Evolutionary conservation across 2,797 vertebrate species (phyloP).

Genomic region (Diplodus sargus): DNA sequence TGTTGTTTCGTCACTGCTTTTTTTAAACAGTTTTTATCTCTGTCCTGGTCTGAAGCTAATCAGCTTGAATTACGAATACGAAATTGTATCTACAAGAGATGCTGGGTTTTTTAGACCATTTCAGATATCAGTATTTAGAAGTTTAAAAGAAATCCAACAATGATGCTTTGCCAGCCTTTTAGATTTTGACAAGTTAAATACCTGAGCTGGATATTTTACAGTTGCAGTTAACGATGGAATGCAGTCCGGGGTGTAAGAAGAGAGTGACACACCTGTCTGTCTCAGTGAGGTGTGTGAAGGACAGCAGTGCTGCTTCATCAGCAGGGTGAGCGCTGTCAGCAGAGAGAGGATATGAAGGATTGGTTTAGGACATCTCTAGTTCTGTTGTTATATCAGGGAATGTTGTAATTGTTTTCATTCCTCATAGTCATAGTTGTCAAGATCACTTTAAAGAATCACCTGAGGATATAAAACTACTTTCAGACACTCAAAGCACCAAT

Average conservation of each 20-base stretch:
- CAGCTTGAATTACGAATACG: background rate
- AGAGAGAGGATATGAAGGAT: background rate
- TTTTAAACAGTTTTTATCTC: background rate
- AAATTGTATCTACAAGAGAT: background rate
- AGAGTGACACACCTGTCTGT: background rate
- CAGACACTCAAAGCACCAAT: background rate
- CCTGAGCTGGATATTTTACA: background rate
- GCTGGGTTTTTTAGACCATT: background rate
- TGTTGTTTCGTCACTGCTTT: background rate
- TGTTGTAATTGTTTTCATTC: background rate
- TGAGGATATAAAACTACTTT: conserved; percentile 14
- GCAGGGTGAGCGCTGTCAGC: background rate
- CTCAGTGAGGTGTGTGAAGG: background rate
- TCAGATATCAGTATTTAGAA: no score
- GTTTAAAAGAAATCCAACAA: no score
- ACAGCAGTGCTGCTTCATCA: background rate
- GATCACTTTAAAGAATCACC: background rate
- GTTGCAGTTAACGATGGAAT: background rate
- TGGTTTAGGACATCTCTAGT: background rate
- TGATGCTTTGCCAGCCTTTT: no score
- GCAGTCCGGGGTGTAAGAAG: background rate
- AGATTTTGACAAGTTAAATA: background rate
- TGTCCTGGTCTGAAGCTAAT: background rate
- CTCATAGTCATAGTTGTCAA: background rate
- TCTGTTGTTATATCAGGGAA: background rate